Base-by-base conservation (phyloP, 2,113 vertebrate genomes). In the Pipra filicauda region DNA sequence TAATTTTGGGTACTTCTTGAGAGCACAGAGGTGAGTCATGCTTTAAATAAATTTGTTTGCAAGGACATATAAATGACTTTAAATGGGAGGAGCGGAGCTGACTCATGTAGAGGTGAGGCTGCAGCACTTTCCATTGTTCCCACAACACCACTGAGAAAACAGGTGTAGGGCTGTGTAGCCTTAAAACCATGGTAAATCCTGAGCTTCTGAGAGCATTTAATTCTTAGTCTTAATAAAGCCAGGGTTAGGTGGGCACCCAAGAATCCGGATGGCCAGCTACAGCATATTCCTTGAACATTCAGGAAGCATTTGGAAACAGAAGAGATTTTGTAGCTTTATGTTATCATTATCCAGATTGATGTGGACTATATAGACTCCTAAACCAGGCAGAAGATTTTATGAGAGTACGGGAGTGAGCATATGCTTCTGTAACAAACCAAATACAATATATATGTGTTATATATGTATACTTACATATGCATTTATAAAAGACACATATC, bases 331-430 rank as follows among this genome's bases (percentile, higher is more conserved):
- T 91, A 77, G 66, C 66, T 94, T 92, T 87, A 33, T 89, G 41
- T 76, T 82, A 24, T 52, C 87, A 61, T 88, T 89, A 89, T 79
- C 28, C 57, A 90, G 72, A 96, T 62, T 80, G 90, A 93, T 94
- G 55, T 37, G n/a, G 55, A 27, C 69, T 64, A 43, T 91, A 74
- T n/a, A 90, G 82, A 37, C 65, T 90, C 76, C 41, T 91, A 90
- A 90, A 74, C 65, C 61, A 75, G 21, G 37, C 59, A 59, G 72
- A 85, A 90, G 78, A 65, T 95, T 91, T 96, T 96, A 90, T 43
- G 95, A 78, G 79, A 88, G 64, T 35, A 80, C 48, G 17, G 46
- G 30, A 88, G 15, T 1, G 24, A 96, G n/a, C 90, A 88, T 94
- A 88, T 94, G 83, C 48, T 91, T 65, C 85, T 81, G 41, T 71